Conservation (phyloP, 2,113 vertebrate species). For the Pedionomus torquatus region DNA sequence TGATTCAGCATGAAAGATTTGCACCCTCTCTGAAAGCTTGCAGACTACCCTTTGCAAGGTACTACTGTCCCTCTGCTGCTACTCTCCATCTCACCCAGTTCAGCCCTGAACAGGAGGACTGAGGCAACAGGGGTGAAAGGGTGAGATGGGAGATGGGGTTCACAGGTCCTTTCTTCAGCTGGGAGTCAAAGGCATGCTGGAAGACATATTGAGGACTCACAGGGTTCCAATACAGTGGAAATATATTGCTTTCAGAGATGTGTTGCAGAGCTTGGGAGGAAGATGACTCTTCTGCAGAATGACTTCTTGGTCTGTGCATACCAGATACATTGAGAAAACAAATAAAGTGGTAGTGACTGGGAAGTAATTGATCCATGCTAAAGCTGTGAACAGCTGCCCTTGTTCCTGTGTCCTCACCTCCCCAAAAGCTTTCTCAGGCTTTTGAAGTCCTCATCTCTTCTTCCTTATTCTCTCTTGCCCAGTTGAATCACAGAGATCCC, state of each 20-base stretch:
- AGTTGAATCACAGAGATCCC: neutral
- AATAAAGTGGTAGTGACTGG: neutral
- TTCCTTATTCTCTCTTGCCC: neutral
- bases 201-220: neutral
- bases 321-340: neutral
- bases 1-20: neutral
- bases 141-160: neutral
- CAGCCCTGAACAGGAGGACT: neutral
- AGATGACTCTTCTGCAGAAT: fast-evolving
- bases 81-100: neutral
- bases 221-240: neutral
- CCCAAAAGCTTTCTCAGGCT: neutral
- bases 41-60: neutral
- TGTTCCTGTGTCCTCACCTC: neutral
- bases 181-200: neutral
- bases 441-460: neutral
- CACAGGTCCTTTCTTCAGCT: neutral
- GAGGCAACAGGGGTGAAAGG: neutral
- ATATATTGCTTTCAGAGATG: neutral
- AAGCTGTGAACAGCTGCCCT: neutral
- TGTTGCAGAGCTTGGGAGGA: neutral
- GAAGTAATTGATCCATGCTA: neutral
- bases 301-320: neutral
- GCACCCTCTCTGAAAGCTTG: neutral
- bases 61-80: neutral